Evolutionary conservation across 2,888 invertebrate genomes (phyloP).

Genomic region (Nephrotoma appendiculata): DNA sequence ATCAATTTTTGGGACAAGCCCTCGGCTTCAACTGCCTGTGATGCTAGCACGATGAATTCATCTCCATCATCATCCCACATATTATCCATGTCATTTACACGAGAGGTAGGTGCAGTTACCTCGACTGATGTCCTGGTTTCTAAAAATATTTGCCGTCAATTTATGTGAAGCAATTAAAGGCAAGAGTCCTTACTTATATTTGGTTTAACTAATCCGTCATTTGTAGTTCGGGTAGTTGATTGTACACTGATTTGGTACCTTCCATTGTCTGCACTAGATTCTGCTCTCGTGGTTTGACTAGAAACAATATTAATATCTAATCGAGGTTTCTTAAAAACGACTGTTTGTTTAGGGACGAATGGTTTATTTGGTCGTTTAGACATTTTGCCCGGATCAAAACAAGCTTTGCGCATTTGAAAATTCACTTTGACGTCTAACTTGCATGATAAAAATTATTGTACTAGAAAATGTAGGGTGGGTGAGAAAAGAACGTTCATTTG

Average conservation of each 20-base stretch:
- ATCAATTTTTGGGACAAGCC: constrained; percentile 10
- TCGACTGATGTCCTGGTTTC: not conserved
- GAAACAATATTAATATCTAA: not conserved
- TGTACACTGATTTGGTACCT: not conserved
- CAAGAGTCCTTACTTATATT: not conserved
- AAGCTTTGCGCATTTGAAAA: not conserved
- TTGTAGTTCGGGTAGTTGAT: not conserved
- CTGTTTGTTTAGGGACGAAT: not conserved
- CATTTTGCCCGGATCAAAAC: not conserved
- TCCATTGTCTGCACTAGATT: not conserved
- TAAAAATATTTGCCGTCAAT: not conserved
- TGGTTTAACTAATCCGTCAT: not conserved
- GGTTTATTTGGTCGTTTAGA: not conserved
- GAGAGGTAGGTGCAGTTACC: not conserved
- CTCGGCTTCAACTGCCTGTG: constrained; percentile 24
- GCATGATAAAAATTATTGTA: not conserved
- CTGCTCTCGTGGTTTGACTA: not conserved
- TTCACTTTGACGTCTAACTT: not conserved
- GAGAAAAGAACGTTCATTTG: too few relatives aligned
- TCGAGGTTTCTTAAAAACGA: not conserved
- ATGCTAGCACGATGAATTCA: constrained; percentile 26
- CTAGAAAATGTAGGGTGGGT: not conserved
- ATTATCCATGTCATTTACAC: constrained; percentile 11
- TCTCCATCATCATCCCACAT: constrained; percentile 30
- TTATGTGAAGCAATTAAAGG: not conserved